Percentiles rank a stretch among this genome's conserved stretches.
Evolutionary conservation across 2,888 invertebrate genomes (phyloP).

Genomic region (Andricus quercusramuli): DNA sequence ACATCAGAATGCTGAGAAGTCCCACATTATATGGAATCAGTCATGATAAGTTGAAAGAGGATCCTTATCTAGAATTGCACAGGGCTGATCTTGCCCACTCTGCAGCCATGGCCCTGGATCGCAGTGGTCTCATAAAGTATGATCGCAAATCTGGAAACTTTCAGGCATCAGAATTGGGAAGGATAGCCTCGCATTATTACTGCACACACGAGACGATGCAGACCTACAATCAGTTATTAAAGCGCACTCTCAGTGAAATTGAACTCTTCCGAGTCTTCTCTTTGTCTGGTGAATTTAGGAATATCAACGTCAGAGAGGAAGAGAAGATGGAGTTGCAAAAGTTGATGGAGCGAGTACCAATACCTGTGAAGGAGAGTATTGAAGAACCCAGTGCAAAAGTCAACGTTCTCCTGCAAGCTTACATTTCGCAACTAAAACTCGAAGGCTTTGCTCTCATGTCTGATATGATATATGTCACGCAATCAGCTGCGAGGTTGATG

Average conservation of each 20-base stretch:
- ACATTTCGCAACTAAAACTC: constrained; percentile 98
- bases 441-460: constrained; percentile 99
- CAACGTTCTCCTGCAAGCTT: constrained; percentile 96
- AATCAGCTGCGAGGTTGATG: constrained; percentile 96
- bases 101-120: constrained; percentile 93
- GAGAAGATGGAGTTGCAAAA: constrained; percentile 98
- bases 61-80: constrained; percentile 91
- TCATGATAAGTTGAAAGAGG: constrained; percentile 87
- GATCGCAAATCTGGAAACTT: constrained; percentile 95
- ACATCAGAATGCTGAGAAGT: constrained; percentile 95
- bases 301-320: constrained; percentile 95
- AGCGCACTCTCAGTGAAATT: constrained; percentile 98
- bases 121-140: constrained; percentile 96
- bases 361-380: constrained; percentile 98
- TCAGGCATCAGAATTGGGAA: constrained; percentile 95
- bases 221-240: constrained; percentile 96
- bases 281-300: constrained; percentile 96
- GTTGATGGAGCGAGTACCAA: constrained; percentile 95
- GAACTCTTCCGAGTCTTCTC: constrained; percentile 99
- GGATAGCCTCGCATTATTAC: constrained; percentile 99
- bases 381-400: constrained; percentile 99
- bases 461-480: constrained; percentile 99
- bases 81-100: constrained; percentile 97
- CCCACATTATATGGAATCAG: constrained; percentile 93
- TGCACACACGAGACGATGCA: constrained; percentile 98